Base-by-base conservation (phyloP, 2,113 vertebrate species). In the Pelusios castaneus region DNA sequence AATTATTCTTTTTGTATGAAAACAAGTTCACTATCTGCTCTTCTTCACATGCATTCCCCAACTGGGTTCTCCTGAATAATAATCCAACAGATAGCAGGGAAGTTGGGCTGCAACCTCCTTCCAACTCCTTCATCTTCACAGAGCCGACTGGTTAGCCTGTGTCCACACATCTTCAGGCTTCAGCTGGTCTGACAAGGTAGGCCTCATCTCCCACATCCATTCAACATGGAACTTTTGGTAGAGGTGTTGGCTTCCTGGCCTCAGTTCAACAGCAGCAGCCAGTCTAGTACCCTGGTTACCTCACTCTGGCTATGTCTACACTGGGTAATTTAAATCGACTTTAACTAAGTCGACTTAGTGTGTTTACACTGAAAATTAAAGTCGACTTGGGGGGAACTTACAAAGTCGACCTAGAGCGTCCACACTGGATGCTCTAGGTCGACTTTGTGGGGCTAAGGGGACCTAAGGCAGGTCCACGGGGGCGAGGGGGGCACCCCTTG, bases 71-170 rank as follows among this genome's bases (percentile, higher is more conserved):
- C 10, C 3, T 1, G 1, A 38, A 4, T 85, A 88, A 25, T 38
- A 80, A 84, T 17, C 31, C 77, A 63, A 82, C 75, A 54, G 14
- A 55, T 27, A 58, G 63, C n/a, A 85, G 49, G 14, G 29, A 88
- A 24, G 22, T 78, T 70, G 84, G 43, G 5, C n/a, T 78, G 1
- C 1, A 89, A 19, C 5, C 82, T 5, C 10, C 31, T 8, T 0
- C 0, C 29, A 90, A 45, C 58, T 87, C 49, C 81, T 79, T 70
- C 52, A 4, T 49, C 34, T 47, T 70, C 56, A 80, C 38, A 83
- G 55, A 0, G 2, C 80, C 4, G 16, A 3, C 82, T 81, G 67
- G 47, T 63, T 54, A 89, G 16, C 31, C 10, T 1, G 0, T 13
- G 34, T 80, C 54, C 10, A 54, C 27, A n/a, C 31, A 82, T n/a